Percentiles rank a stretch among this genome's conserved stretches.
Evolutionary conservation across 2,797 vertebrate species (phyloP).

Genomic region (Sandelia bainsii): DNA sequence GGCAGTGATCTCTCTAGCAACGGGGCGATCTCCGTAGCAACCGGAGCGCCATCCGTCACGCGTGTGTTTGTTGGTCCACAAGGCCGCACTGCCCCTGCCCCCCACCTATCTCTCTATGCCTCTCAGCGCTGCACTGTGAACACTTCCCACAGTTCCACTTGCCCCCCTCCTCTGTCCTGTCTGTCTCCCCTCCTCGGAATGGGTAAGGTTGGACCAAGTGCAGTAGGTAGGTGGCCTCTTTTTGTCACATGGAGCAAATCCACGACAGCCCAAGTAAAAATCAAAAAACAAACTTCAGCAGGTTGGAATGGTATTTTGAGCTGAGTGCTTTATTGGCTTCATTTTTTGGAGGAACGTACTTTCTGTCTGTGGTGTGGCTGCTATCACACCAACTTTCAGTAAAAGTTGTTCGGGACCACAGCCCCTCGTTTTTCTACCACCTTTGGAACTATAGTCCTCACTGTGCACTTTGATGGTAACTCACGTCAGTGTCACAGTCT

Average conservation of each 20-base stretch:
- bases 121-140: slow-evolving; percentile 53
- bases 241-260: slow-evolving; percentile 78
- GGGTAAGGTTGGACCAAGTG: slow-evolving; percentile 81
- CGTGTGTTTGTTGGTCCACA: slow-evolving; percentile 38
- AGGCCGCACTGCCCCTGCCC: slow-evolving; percentile 39
- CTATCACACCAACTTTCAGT: slow-evolving; percentile 25
- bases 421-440: slow-evolving; percentile 34
- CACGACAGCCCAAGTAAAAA: slow-evolving; percentile 45
- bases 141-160: slow-evolving; percentile 62
- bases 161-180: slow-evolving; percentile 68
- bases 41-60: slow-evolving; percentile 57
- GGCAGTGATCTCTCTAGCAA: slow-evolving; percentile 43
- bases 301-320: slow-evolving; percentile 34
- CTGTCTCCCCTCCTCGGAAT: slow-evolving; percentile 69
- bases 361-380: slow-evolving; percentile 39
- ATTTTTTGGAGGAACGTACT: slow-evolving; percentile 34
- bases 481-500: slow-evolving; percentile 52
- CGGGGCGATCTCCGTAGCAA: slow-evolving; percentile 67
- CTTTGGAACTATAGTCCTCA: slow-evolving; percentile 26
- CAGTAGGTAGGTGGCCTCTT: slow-evolving; percentile 85
- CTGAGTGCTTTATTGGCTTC: slow-evolving; percentile 42
- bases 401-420: slow-evolving; percentile 59
- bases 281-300: neutral
- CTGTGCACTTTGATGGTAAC: slow-evolving; percentile 55
- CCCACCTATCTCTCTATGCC: slow-evolving; percentile 29